Percentiles rank a stretch among this genome's conserved stretches.
phyloP scores from a whole-genome alignment of 1,140 invertebrate genomes.

The Ceratina australensis region DNA sequence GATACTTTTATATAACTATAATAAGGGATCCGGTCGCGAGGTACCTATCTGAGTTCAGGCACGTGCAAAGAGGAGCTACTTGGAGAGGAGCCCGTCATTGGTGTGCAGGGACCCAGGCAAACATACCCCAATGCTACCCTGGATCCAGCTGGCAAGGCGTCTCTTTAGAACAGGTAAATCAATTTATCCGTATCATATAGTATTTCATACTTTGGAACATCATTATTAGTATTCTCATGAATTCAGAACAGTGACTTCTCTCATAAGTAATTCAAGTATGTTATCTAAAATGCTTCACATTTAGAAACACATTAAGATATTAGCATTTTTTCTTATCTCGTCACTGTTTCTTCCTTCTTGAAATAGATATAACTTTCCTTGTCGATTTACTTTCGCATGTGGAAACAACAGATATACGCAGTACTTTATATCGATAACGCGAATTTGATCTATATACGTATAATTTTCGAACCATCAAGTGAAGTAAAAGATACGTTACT shows the following conservation, averaged over 20 bases:
- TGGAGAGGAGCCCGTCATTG: constrained; percentile 94
- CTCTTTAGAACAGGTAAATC: constrained; percentile 76
- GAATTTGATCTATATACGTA: too few species aligned
- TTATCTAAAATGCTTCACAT: constrained; percentile 34
- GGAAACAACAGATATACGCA: neutral
- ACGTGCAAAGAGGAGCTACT: constrained; percentile 98
- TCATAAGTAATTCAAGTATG: constrained; percentile 14
- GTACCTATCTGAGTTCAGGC: constrained; percentile 96
- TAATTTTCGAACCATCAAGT: too few species aligned
- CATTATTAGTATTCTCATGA: neutral
- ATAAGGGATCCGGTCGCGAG: constrained; percentile 94
- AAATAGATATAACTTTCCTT: constrained; percentile 14
- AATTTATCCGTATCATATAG: neutral
- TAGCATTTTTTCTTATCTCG: constrained; percentile 44
- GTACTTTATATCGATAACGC: too few species aligned
- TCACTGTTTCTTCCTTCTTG: constrained; percentile 6
- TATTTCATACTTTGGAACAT: constrained; percentile 4
- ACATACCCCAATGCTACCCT: constrained; percentile 89
- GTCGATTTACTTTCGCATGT: neutral
- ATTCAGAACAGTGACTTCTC: constrained; percentile 11
- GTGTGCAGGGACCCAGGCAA: constrained; percentile 90
- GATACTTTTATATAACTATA: constrained; percentile 98
- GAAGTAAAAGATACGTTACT: constrained; percentile 16
- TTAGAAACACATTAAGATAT: constrained; percentile 56
- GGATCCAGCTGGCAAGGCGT: constrained; percentile 85